Evolutionary conservation across 2,888 invertebrate genomes (phyloP).

Genomic region (Leptura quadrifasciata): DNA sequence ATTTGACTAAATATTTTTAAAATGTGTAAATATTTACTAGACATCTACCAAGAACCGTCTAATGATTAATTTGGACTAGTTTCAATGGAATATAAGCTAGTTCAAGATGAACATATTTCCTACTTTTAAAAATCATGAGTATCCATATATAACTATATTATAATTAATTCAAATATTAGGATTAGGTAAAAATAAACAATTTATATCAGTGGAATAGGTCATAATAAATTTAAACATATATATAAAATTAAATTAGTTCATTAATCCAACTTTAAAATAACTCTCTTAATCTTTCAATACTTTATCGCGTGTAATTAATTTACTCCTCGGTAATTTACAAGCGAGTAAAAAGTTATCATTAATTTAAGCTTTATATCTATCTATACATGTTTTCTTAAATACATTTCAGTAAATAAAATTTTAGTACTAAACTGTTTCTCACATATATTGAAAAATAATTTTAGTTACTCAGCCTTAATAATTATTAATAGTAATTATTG

Average conservation of each 20-base stretch:
- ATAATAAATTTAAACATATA: conserved; percentile 2
- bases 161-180: not conserved
- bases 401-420: conserved; percentile 5
- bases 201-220: not conserved
- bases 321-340: conserved; percentile 14
- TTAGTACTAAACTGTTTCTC: conserved; percentile 12
- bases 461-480: conserved; percentile 15
- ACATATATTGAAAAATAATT: conserved; percentile 2
- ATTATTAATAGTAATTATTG: conserved; percentile 12
- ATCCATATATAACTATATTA: too few relatives aligned
- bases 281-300: conserved; percentile 27
- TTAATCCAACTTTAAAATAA: conserved; percentile 32
- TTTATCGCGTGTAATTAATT: conserved; percentile 29
- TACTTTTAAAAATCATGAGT: not conserved
- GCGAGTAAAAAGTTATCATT: conserved; percentile 7
- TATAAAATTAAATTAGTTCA: conserved; percentile 12
- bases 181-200: not conserved
- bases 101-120: too few relatives aligned
- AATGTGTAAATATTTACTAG: conserved; percentile 7
- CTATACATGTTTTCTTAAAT: not conserved
- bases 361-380: conserved; percentile 18
- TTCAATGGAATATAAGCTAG: not conserved
- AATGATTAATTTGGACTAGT: not conserved
- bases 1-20: conserved; percentile 1
- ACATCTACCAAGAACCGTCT: not conserved